Percentiles rank a stretch among this genome's conserved stretches.
Conservation (phyloP, 2,113 vertebrate species). For the Anolis sagrei region DNA sequence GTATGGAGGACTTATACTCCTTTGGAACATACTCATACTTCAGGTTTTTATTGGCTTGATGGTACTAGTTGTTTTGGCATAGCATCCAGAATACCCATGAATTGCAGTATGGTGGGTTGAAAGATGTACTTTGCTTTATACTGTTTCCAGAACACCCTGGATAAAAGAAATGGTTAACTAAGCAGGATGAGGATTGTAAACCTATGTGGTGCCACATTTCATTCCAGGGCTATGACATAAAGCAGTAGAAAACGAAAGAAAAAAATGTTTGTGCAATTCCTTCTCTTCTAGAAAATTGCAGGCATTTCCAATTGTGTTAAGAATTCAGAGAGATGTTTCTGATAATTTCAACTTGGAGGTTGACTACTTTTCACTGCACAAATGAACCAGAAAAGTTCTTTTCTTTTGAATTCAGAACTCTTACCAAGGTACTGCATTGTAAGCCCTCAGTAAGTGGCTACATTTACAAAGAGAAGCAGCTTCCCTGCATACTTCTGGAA, state of each 20-base stretch:
- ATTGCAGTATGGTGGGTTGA: background rate
- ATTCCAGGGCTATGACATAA: background rate
- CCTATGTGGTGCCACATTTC: background rate
- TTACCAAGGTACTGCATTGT: conserved; percentile 92
- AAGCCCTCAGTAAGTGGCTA: conserved; percentile 93
- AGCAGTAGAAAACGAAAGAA: too few species aligned
- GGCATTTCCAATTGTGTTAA: background rate
- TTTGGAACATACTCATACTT: background rate
- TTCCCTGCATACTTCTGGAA: conserved; percentile 84
- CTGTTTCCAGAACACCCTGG: too few species aligned
- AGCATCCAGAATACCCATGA: background rate
- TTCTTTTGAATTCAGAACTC: conserved; percentile 31
- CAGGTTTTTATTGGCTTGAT: background rate
- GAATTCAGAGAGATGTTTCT: background rate
- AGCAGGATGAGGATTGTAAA: background rate
- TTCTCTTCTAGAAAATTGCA: background rate
- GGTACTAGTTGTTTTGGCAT: too few species aligned
- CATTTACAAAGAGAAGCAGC: conserved; percentile 90
- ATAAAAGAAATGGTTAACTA: background rate
- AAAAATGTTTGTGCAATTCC: background rate
- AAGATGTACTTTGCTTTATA: background rate
- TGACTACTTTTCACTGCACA: background rate
- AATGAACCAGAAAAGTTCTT: background rate
- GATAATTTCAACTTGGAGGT: background rate
- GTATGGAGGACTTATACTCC: background rate